Conservation (phyloP, 64 coral and sea anemone species). For the Pocillopora damicornis region DNA sequence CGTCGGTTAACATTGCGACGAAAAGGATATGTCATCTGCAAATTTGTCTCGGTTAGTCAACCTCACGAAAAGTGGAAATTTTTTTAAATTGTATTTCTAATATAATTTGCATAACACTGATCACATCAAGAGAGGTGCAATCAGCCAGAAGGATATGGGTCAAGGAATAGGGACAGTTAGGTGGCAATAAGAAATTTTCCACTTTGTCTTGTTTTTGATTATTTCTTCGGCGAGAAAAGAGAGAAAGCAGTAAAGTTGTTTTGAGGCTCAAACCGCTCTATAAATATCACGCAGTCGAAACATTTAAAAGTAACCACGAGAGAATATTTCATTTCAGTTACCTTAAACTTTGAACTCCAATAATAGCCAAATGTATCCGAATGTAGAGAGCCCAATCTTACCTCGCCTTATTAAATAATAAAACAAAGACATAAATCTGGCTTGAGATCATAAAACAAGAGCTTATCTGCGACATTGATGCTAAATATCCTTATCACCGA, state of each 20-base stretch:
- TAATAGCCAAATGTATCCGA: not conserved
- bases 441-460: not conserved
- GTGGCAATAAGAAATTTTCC: no score
- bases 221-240: no score
- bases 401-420: not conserved
- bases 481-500: not conserved
- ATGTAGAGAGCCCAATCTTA: not conserved
- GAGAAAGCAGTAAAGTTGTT: no score
- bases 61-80: constrained; percentile 16
- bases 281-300: not conserved
- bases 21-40: constrained; percentile 33
- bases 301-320: not conserved
- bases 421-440: not conserved
- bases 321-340: not conserved
- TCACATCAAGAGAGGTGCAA: not conserved
- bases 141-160: not conserved
- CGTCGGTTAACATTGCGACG: not conserved
- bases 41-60: not conserved
- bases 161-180: not conserved
- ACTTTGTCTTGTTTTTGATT: no score
- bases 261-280: not conserved
- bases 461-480: not conserved
- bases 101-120: constrained; percentile 1
- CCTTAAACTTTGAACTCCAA: not conserved
- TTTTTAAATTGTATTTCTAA: not conserved